Conservation (phyloP, 1,140 invertebrate genomes). For the Aphidius gifuensis region DNA sequence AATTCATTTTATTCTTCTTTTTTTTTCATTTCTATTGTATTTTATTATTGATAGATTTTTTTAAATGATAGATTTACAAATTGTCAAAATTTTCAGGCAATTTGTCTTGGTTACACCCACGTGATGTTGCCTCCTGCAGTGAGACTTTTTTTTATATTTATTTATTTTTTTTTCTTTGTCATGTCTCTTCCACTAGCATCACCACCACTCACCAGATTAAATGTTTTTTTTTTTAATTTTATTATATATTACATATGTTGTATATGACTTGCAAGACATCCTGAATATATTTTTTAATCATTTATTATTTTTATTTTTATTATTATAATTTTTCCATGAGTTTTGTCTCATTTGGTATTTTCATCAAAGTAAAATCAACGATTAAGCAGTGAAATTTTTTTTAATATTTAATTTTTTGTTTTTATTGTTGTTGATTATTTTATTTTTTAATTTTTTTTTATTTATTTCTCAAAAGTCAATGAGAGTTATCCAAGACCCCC, state of each 20-base stretch:
- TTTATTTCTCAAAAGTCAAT: background rate
- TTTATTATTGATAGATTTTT: slow-evolving; percentile 18
- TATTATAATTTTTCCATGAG: slow-evolving; percentile 1
- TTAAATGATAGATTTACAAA: slow-evolving; percentile 32
- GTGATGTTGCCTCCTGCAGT: slow-evolving; percentile 27
- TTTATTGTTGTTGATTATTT: background rate
- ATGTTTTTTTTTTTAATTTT: too few relatives aligned
- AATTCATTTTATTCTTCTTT: slow-evolving; percentile 8
- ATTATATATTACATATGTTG: too few relatives aligned
- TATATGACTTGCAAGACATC: background rate
- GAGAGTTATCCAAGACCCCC: slow-evolving; percentile 11
- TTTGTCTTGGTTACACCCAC: slow-evolving; percentile 51
- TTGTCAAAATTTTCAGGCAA: slow-evolving; percentile 46
- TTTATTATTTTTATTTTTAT: background rate
- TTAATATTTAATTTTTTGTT: background rate
- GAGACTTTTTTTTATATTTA: slow-evolving; percentile 5
- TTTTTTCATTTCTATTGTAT: background rate
- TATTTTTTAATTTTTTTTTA: too few relatives aligned
- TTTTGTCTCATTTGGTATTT: slow-evolving; percentile 7
- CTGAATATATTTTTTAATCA: background rate
- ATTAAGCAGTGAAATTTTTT: slow-evolving; percentile 24
- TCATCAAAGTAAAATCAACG: slow-evolving; percentile 4
- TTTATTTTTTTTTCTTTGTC: slow-evolving; percentile 2
- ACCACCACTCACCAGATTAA: too few relatives aligned
- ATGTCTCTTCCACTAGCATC: too few relatives aligned